phyloP scores from a whole-genome alignment of 2,797 vertebrate species.

The Tinamus major region DNA sequence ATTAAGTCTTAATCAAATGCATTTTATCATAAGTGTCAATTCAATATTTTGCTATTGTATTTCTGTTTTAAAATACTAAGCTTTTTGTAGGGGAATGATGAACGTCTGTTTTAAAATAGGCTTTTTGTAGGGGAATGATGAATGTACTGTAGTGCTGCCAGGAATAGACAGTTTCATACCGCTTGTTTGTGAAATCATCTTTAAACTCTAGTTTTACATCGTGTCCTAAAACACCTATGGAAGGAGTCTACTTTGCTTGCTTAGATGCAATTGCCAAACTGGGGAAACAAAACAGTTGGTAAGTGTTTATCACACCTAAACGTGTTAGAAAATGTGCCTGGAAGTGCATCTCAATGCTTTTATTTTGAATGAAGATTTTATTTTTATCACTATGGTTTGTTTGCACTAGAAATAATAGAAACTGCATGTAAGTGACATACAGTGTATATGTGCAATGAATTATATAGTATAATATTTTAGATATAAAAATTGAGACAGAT shows the following conservation, averaged over 20 bases:
- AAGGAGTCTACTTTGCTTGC: not conserved
- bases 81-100: constrained; percentile 69
- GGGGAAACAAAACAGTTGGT: not conserved
- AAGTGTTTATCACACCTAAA: not conserved
- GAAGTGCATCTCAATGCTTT: not conserved
- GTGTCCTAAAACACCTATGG: not conserved
- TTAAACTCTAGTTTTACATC: constrained; percentile 3
- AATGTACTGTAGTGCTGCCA: constrained; percentile 33
- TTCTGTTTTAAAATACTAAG: constrained; percentile 75
- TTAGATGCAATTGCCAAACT: not conserved
- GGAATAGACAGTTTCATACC: constrained; percentile 57
- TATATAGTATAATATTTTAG: not conserved
- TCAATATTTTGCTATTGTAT: constrained; percentile 75
- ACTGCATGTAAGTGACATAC: accelerated
- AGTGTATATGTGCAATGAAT: not conserved
- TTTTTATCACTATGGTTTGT: not conserved
- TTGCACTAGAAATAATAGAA: not conserved
- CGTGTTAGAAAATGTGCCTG: not conserved
- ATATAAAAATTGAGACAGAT: not conserved
- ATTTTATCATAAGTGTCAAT: constrained; percentile 82
- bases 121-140: constrained; percentile 69
- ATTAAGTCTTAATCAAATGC: constrained; percentile 87
- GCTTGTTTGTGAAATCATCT: constrained; percentile 18
- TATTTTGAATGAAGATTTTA: not conserved
- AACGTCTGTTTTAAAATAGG: constrained; percentile 74